Base-by-base conservation (phyloP, 2,888 invertebrate genomes). In the Pristionchus mayeri region DNA sequence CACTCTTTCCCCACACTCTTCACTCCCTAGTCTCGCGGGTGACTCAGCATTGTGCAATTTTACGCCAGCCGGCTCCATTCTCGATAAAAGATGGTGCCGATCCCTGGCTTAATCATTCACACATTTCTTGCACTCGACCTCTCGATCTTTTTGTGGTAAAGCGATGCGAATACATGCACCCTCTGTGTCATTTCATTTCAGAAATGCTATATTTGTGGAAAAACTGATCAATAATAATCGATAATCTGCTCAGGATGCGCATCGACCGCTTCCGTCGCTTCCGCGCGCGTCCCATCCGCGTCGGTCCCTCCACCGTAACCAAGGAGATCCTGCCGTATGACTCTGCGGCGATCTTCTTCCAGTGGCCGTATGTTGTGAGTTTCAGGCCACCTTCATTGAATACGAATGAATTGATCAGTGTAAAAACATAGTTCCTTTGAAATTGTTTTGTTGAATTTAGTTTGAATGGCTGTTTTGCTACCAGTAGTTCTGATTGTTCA, bases 281-380 rank as follows among this genome's bases (percentile, higher is more conserved):
- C 37, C 63, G 63, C 21, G 34, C 21, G 21, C 63, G 63, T 18
- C 63, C 63, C 18, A 34, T 63, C 3, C 34, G 34, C 1, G 50
- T 78, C 76, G 76, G 76, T 18, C 76, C 76, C 13, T 78, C 76
- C 1, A 78, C 76, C 27, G 76, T 78, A 0, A 78, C 48, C 50
- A 78, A 78, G 76, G 50, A 50, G 50, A 50, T 78, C 76, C n/a
- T 78, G 0, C 76, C 48, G 6, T 48, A 78, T 27, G 76, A 78
- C 34, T 18, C 76, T 9, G 24, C 30, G 30, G 9, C 2, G 9
- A 13, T 21, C 48, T 78, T 78, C 76, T 44, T 44, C 6, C 44
- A 44, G 44, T 44, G 13, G 44, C 44, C 44, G 13, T 44, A n/a
- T n/a, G n/a, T n/a, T n/a, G n/a, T n/a, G n/a, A n/a, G n/a, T n/a